A percentile compares a stretch with the other conserved stretches of the same genome.
Evolutionary conservation across 2,888 invertebrate species (phyloP).

Genomic region (Ichneumon xanthorius): DNA sequence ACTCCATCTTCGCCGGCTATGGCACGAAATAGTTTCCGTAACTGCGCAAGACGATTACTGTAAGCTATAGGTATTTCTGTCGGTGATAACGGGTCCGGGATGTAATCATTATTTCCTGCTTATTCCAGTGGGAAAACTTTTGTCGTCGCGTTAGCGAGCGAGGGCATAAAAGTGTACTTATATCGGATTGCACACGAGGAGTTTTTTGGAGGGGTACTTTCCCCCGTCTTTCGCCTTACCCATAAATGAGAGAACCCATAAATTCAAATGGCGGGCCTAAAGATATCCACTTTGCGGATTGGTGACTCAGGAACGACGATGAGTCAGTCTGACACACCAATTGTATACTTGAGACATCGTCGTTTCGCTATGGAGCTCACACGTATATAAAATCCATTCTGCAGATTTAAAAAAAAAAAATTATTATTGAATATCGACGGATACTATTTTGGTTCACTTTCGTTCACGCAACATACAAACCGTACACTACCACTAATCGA

Average conservation of each 20-base stretch:
- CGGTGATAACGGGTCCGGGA: not conserved
- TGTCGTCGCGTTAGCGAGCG: constrained; percentile 1
- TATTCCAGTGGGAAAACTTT: constrained; percentile 23
- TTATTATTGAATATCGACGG: not conserved
- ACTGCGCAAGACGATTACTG: not conserved
- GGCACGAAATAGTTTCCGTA: not conserved
- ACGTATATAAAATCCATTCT: not conserved
- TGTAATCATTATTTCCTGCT: constrained; percentile 17
- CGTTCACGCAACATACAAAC: not conserved
- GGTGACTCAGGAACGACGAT: constrained; percentile 21
- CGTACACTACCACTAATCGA: not conserved
- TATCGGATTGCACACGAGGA: constrained; percentile 21
- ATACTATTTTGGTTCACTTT: not conserved
- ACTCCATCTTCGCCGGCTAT: not conserved
- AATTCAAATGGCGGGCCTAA: constrained; percentile 24
- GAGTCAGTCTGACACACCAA: constrained; percentile 14
- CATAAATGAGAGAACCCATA: constrained; percentile 10
- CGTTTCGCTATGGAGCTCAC: not conserved
- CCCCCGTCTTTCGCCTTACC: constrained; percentile 1
- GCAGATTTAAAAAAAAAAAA: no score
- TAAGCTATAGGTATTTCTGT: constrained; percentile 9
- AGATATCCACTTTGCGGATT: not conserved
- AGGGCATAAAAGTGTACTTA: constrained; percentile 2
- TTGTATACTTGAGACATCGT: not conserved
- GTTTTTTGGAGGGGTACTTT: not conserved